These are phyloP conservation scores for Coenobita brevimanus DNA, from an alignment of 1,140 invertebrate genomes.

Conservation along the genomic window DNA sequence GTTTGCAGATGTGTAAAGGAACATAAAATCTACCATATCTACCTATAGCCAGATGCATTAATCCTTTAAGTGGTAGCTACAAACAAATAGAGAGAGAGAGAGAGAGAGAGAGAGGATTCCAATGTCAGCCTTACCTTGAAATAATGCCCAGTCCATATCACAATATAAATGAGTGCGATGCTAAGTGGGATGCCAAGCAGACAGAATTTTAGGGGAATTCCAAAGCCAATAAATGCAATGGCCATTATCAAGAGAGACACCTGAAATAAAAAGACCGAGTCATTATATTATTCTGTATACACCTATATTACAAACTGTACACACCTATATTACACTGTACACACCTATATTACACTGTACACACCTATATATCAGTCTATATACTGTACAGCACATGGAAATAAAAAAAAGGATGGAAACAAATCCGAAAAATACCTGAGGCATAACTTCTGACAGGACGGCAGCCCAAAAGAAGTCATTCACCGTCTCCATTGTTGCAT, in stretches of 20 bases:
- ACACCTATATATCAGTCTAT: too few species aligned
- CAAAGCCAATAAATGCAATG: constrained; percentile 71
- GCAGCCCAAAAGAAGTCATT: constrained; percentile 47
- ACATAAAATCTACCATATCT: too few species aligned
- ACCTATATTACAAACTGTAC: not conserved
- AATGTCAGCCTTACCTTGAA: constrained; percentile 74
- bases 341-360: not conserved
- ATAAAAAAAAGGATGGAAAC: not conserved
- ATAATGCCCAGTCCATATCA: constrained; percentile 73
- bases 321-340: not conserved
- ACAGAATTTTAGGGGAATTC: constrained; percentile 75
- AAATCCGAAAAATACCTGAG: constrained; percentile 27
- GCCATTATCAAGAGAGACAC: constrained; percentile 52
- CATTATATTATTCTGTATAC: not conserved
- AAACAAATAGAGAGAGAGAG: too few species aligned
- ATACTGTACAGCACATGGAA: not conserved
- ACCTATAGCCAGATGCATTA: too few species aligned
- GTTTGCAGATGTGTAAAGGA: too few species aligned
- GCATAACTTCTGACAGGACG: constrained; percentile 52
- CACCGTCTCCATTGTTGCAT: constrained; percentile 62
- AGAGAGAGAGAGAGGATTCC: too few species aligned
- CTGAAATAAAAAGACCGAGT: constrained; percentile 24
- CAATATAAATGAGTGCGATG: constrained; percentile 73
- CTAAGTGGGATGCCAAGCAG: constrained; percentile 74
- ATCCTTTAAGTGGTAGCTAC: too few species aligned